Percentiles rank a stretch among this genome's conserved stretches.
Evolutionary conservation across 2,888 invertebrate genomes (phyloP).

Genomic region (Caenorhabditis sp.): DNA sequence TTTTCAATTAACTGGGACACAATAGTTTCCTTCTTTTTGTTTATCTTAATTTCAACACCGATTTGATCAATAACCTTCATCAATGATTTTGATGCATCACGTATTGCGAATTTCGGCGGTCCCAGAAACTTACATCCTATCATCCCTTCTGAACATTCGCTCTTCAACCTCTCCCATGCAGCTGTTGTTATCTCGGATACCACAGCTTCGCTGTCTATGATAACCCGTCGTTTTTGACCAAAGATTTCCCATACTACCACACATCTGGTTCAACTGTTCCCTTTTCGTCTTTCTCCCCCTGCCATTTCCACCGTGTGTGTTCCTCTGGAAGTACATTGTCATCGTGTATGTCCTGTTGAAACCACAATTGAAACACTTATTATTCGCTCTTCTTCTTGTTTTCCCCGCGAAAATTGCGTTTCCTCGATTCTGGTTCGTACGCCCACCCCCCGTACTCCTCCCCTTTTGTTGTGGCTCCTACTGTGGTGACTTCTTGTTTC

Average conservation of each 20-base stretch:
- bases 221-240: not conserved
- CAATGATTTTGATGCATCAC: not conserved
- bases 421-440: too few relatives aligned
- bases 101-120: not conserved
- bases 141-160: not conserved
- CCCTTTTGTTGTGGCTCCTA: too few relatives aligned
- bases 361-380: too few relatives aligned
- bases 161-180: not conserved
- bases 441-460: too few relatives aligned
- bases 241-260: not conserved
- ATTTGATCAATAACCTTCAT: not conserved
- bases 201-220: constrained; percentile 6
- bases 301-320: too few relatives aligned
- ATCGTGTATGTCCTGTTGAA: too few relatives aligned
- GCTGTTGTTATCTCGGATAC: not conserved
- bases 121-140: not conserved
- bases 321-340: too few relatives aligned
- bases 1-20: constrained; percentile 9
- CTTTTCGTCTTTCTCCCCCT: too few relatives aligned
- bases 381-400: too few relatives aligned
- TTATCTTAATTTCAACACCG: not conserved
- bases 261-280: too few relatives aligned
- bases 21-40: not conserved
- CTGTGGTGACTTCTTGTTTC: too few relatives aligned
- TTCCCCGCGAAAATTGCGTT: too few relatives aligned